Evolutionary conservation across 2,797 vertebrate genomes (phyloP).

Genomic region (Coregonus sp.): DNA sequence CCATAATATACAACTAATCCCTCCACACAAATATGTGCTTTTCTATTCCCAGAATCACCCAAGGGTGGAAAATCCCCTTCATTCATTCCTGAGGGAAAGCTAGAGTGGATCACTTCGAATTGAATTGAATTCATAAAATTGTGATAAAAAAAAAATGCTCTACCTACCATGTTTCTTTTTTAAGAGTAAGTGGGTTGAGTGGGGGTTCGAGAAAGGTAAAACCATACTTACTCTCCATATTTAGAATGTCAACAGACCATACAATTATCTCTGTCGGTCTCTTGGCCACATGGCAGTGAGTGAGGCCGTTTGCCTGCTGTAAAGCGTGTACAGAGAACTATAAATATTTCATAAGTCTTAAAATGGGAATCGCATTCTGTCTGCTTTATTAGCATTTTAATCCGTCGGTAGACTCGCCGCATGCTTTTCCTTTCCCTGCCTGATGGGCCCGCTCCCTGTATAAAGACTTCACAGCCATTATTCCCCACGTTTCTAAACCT

Average conservation of each 20-base stretch:
- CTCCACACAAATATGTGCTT: background rate
- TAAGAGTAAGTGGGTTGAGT: conserved; percentile 26
- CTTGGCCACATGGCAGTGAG: conserved; percentile 27
- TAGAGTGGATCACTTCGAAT: conserved; percentile 11
- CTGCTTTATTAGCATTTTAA: conserved; percentile 79
- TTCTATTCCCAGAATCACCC: background rate
- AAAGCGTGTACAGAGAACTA: conserved; percentile 53
- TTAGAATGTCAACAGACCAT: conserved; percentile 54
- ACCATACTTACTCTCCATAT: conserved; percentile 38
- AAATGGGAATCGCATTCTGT: conserved; percentile 69
- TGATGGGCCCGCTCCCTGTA: conserved; percentile 44
- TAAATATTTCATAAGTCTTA: conserved; percentile 77
- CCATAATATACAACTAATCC: background rate
- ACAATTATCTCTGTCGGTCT: conserved; percentile 57
- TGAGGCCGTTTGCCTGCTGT: conserved; percentile 51
- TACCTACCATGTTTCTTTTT: conserved; percentile 14
- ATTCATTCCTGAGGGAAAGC: conserved; percentile 1
- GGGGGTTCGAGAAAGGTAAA: conserved; percentile 37
- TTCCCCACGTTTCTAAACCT: conserved; percentile 47
- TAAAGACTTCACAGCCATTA: conserved; percentile 53
- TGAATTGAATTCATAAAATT: conserved; percentile 23
- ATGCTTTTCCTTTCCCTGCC: conserved; percentile 36
- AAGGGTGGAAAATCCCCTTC: background rate
- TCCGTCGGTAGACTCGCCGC: conserved; percentile 62
- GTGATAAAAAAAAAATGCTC: conserved; percentile 12